Conservation (phyloP, 2,888 invertebrate species). For the Balanococcus diminutus region DNA sequence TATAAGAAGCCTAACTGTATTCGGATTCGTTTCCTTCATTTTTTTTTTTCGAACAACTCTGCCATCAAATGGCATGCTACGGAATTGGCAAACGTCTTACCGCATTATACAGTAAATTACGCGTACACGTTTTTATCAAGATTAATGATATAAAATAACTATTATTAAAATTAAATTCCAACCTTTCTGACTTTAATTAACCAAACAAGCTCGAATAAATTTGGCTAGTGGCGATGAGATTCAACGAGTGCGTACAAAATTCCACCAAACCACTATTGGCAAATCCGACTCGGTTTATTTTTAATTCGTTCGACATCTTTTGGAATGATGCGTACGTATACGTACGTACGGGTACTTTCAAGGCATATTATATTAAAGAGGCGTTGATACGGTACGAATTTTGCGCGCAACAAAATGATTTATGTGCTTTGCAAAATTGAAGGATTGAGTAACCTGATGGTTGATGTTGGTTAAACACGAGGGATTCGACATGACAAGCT, state of each 20-base stretch:
- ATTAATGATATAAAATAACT: slow-evolving; percentile 16
- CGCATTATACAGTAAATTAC: not conserved
- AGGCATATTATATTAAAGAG: not conserved
- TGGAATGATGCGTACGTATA: not conserved
- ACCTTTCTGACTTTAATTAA: slow-evolving; percentile 40
- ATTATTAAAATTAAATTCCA: slow-evolving; percentile 40
- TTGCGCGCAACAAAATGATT: slow-evolving; percentile 41
- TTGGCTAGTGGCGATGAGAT: not conserved
- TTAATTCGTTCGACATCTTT: slow-evolving; percentile 30
- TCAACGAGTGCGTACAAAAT: not conserved
- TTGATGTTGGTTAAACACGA: slow-evolving; percentile 41
- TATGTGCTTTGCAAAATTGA: slow-evolving; percentile 37
- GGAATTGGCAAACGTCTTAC: not conserved
- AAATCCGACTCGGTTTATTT: slow-evolving; percentile 15
- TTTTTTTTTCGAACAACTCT: not conserved
- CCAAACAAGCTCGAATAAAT: not conserved
- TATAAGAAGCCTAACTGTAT: not conserved
- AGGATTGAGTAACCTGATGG: slow-evolving; percentile 25
- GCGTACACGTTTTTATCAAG: slow-evolving; percentile 20
- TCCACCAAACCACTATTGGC: not conserved
- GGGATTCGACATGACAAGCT: slow-evolving; percentile 45
- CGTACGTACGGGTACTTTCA: not conserved
- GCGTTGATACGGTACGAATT: slow-evolving; percentile 34
- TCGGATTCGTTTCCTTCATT: not conserved
- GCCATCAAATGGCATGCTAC: not conserved